A percentile compares a stretch with the other conserved stretches of the same genome.
These are phyloP conservation scores for Leptogaster cylindrica DNA, from an alignment of 2,888 invertebrate genomes.

Conservation along the genomic window DNA sequence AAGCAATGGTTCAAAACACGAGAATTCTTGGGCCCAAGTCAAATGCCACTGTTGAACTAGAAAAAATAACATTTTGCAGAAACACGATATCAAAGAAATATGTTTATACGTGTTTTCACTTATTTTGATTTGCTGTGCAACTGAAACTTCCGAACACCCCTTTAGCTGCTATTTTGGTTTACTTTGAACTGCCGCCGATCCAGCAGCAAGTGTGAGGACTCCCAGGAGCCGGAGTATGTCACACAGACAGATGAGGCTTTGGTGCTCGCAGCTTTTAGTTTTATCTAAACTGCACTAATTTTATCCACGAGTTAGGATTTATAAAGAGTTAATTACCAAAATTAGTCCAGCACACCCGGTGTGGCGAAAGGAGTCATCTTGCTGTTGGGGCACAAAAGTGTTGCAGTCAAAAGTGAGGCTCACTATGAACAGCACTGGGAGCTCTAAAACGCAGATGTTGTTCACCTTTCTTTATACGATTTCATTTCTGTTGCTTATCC, in stretches of 20 bases:
- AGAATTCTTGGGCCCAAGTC: no score
- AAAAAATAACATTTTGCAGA: conserved; percentile 15
- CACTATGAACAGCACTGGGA: conserved; percentile 1
- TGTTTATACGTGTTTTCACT: conserved; percentile 19
- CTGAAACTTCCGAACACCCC: conserved; percentile 4
- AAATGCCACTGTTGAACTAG: no score
- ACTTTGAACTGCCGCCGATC: conserved; percentile 10
- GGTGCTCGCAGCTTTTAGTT: background rate
- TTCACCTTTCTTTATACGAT: conserved; percentile 19
- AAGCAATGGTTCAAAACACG: no score
- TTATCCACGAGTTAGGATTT: conserved; percentile 18
- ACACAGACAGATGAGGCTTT: conserved; percentile 1
- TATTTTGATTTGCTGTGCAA: conserved; percentile 10
- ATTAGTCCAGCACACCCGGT: conserved; percentile 6
- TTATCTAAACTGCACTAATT: conserved; percentile 11
- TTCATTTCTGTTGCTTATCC: conserved; percentile 10
- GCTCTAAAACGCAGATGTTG: conserved; percentile 15
- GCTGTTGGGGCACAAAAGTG: background rate
- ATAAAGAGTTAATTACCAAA: conserved; percentile 23
- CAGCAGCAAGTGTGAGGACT: background rate
- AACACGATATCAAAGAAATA: conserved; percentile 15
- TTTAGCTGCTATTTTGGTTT: conserved; percentile 14
- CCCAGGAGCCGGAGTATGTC: background rate
- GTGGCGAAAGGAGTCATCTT: background rate
- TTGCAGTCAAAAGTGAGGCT: background rate